Evolutionary conservation across 1,140 invertebrate species (phyloP), one percentile per base, ranked within the genome.

Genomic region (Listronotus bonariensis): DNA sequence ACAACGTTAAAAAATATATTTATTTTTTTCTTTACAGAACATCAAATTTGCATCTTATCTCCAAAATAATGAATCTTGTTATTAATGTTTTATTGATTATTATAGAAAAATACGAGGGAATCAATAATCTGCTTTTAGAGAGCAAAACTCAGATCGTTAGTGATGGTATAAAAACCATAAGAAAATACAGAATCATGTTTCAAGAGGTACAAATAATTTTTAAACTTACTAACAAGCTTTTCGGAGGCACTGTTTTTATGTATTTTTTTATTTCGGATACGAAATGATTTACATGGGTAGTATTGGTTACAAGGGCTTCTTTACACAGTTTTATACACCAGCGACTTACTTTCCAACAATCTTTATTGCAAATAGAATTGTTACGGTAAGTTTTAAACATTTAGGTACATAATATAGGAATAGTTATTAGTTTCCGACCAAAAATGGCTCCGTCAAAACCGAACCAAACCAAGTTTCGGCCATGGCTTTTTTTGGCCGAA

Each of bases 201-300:
- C 11, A 17, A 34, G 17, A 51, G 4, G 1, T 51, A 18, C 31
- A 51, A 9, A 51, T 9, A 1, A 34, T 34, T 3, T 12, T 20
- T 9, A 51, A 51, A 26, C 5, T 34, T 6, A n/a, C 26, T 1
- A 51, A 51, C 26, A 51, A 51, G 11, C 12, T 51, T 12, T 9
- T 11, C 10, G 48, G 48, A 11, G 17, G 48, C 1, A 12, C 20
- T 1, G 26, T 51, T 20, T 51, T 51, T 14, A 26, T 20, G 48
- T 51, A 12, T 51, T 31, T 14, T 51, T 51, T 31, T 51, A 31
- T 26, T 51, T 17, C 10, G 48, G 48, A 51, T 51, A 31, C 10
- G 26, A 51, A 10, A n/a, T 51, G 20, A 14, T 51, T 51, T 51
- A 26, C 17, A 9, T 14, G 6, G 5, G 26, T 2, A 26, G 17